Evolutionary conservation across 2,888 invertebrate genomes (phyloP), one percentile per base, ranked within the genome.

Genomic region (Athrips mouffetella): DNA sequence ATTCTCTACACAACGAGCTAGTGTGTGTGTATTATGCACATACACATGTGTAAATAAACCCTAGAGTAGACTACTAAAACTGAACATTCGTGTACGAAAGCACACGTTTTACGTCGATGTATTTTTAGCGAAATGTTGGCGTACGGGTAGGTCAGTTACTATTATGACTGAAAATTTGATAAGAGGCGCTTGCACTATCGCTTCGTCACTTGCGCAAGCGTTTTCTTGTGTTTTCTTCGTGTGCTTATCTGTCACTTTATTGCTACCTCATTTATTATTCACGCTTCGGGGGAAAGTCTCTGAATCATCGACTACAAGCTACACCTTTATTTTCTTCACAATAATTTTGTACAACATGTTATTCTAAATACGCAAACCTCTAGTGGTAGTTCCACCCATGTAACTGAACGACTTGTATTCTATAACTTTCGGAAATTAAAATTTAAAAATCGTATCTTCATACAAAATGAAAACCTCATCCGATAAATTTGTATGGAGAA

Each of bases 71-170:
- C 57, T 70, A 69, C 73, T 71, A 72, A 73, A 70, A 72, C 73
- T 62, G 61, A 73, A 67, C 64, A 62, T 61, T 70, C 63, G 76
- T 76, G 74, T 77, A 80, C 82, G 82, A 83, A 82, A 83, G 75
- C 75, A 69, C 68, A 75, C 75, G 76, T 73, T 76, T 76, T 65
- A 70, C 73, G 59, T 56, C 60, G 60, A 57, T 65, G 63, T 85
- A 86, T 84, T 83, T 84, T 84, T 83, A 85, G 81, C 75, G 54
- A 78, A 76, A 73, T 74, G 69, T 69, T 61, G 66, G 66, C 68
- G 76, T 82, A 76, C 71, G 79, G 75, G 76, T 86, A 85, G 85
- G 85, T 86, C 85, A 85, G 85, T 81, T 76, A 80, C 73, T 77
- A 71, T 76, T 81, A 76, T 77, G 78, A 78, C 78, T 77, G 72